Percentiles rank a stretch among this genome's conserved stretches.
Conservation (phyloP, 1,140 invertebrate genomes). For the Leptinotarsa defecta region DNA sequence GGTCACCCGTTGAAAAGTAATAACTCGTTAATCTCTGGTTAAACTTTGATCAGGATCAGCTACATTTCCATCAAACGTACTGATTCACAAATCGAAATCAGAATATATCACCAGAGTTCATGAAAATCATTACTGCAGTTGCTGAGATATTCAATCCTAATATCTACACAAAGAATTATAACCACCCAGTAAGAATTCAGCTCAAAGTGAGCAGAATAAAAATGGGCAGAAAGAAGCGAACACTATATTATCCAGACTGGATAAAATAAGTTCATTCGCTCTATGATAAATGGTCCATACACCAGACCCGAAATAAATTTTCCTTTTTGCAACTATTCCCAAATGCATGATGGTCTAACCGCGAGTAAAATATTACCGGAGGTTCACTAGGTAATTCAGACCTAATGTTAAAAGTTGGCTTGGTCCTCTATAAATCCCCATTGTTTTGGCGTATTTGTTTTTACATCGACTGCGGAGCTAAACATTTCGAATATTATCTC, state of each 20-base stretch:
- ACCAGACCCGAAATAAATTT: slow-evolving; percentile 3
- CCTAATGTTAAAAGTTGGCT: slow-evolving; percentile 5
- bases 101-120: too few species aligned
- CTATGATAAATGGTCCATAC: slow-evolving; percentile 2
- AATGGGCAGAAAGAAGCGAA: neutral
- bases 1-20: too few species aligned
- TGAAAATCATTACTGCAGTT: too few species aligned
- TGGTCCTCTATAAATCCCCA: slow-evolving; percentile 8
- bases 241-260: neutral
- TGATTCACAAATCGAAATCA: too few species aligned
- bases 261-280: neutral
- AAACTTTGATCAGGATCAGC: too few species aligned
- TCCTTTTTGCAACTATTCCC: slow-evolving; percentile 5
- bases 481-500: slow-evolving; percentile 15
- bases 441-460: slow-evolving; percentile 13
- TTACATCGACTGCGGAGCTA: slow-evolving; percentile 14
- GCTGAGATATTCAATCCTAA: too few species aligned
- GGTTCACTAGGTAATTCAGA: slow-evolving; percentile 5
- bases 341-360: slow-evolving; percentile 6
- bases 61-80: too few species aligned
- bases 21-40: too few species aligned
- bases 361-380: slow-evolving; percentile 5
- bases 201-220: neutral
- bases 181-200: too few species aligned
- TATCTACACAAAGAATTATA: too few species aligned